Evolutionary conservation across 1,140 invertebrate species (phyloP).

Genomic region (Forficula auricularia): DNA sequence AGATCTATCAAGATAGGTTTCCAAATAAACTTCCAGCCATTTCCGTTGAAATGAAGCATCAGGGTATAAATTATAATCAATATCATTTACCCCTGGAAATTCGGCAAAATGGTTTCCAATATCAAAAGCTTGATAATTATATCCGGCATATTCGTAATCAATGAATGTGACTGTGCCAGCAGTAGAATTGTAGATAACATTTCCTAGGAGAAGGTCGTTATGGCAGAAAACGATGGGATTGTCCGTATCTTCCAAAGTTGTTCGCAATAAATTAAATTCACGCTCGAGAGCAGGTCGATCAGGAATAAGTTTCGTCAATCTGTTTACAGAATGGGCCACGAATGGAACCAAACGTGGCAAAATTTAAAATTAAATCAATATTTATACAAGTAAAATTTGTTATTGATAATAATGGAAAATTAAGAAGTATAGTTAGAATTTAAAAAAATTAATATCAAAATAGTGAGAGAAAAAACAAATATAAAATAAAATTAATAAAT

Average conservation of each 20-base stretch:
- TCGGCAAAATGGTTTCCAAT: slow-evolving; percentile 97
- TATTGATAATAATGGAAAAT: too few relatives aligned
- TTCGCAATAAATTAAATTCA: slow-evolving; percentile 51
- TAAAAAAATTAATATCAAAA: too few relatives aligned
- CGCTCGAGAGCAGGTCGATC: slow-evolving; percentile 43
- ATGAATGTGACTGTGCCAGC: slow-evolving; percentile 73
- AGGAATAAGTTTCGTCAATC: slow-evolving; percentile 48
- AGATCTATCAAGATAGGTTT: slow-evolving; percentile 29
- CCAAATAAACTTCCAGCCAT: slow-evolving; percentile 67
- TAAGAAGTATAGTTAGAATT: too few relatives aligned
- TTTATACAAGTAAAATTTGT: too few relatives aligned
- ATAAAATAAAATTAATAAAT: too few relatives aligned
- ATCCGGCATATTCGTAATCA: slow-evolving; percentile 90
- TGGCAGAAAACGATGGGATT: slow-evolving; percentile 89
- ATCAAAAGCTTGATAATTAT: slow-evolving; percentile 90
- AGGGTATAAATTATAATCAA: slow-evolving; percentile 66
- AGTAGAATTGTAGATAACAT: slow-evolving; percentile 68
- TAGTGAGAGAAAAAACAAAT: too few relatives aligned
- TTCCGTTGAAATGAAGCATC: slow-evolving; percentile 53
- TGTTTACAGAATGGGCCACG: slow-evolving; percentile 26
- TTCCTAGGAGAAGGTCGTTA: slow-evolving; percentile 90
- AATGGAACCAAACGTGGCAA: background rate
- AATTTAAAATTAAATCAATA: too few relatives aligned
- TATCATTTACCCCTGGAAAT: slow-evolving; percentile 60
- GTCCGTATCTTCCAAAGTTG: slow-evolving; percentile 39